Conservation (phyloP, 2,888 invertebrate genomes). For the Leptinotarsa peninsularis region DNA sequence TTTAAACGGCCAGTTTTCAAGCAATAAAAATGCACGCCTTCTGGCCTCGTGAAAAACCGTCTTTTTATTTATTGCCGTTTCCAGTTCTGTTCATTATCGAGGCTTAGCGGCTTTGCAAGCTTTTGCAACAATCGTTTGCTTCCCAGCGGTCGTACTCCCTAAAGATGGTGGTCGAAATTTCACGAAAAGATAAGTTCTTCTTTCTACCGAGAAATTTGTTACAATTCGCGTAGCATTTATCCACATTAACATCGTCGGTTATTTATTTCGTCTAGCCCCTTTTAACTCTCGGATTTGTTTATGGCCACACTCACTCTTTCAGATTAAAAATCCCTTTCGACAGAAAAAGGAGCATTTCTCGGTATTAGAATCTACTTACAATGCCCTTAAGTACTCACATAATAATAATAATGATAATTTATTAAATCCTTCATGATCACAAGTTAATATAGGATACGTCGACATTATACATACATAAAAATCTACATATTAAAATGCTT, state of each 20-base stretch:
- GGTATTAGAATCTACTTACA: slow-evolving; percentile 6
- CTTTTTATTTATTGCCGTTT: slow-evolving; percentile 66
- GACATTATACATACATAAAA: no score
- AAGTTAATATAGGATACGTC: no score
- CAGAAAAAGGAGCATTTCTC: slow-evolving; percentile 9
- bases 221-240: slow-evolving; percentile 65
- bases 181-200: slow-evolving; percentile 63
- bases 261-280: slow-evolving; percentile 66
- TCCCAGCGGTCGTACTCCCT: slow-evolving; percentile 33
- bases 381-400: neutral
- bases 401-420: neutral
- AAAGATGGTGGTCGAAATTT: slow-evolving; percentile 42
- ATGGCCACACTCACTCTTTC: slow-evolving; percentile 57
- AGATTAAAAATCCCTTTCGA: slow-evolving; percentile 47
- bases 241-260: slow-evolving; percentile 65
- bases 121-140: neutral
- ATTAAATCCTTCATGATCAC: no score
- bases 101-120: slow-evolving; percentile 42
- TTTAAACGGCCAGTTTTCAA: slow-evolving; percentile 68
- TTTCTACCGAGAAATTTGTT: slow-evolving; percentile 65
- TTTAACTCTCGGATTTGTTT: slow-evolving; percentile 62
- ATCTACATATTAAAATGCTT: no score
- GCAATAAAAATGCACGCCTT: slow-evolving; percentile 69
- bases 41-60: slow-evolving; percentile 66
- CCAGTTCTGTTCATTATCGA: slow-evolving; percentile 46